Evolutionary conservation across 2,113 vertebrate species (phyloP), one percentile per base, ranked within the genome.

Genomic region (Rhineura floridana): DNA sequence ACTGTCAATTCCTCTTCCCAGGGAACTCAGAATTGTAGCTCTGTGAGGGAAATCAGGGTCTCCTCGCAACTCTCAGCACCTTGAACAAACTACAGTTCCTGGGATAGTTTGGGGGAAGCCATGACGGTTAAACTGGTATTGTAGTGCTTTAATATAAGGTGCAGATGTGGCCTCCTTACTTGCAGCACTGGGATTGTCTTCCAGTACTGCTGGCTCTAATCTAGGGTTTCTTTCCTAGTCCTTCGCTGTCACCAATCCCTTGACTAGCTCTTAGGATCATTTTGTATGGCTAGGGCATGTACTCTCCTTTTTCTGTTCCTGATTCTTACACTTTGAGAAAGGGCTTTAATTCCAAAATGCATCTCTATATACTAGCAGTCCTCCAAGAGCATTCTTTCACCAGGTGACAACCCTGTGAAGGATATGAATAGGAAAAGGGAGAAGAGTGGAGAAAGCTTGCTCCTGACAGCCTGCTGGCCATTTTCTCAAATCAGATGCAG

Each of bases 401-500:
- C 25, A 25, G n/a, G 78, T 39, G 21, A 6, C 52, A 62, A 62
- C 36, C 23, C 39, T 28, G 11, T 65, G 48, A 19, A 84, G 46
- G 30, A 62, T 28, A 8, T 17, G 21, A 46, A 33, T 6, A 19
- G 28, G 28, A 11, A 67, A 50, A 33, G 28, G 28, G 5, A 67
- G n/a, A 33, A 13, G 5, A 83, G 25, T 39, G 12, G 21, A 17
- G 13, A 6, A 15, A 33, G 28, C 30, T 15, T 3, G 59, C 59
- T 65, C 21, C 30, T 48, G 30, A 21, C 9, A 48, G 25, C 39
- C 59, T 42, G 1, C 12, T 25, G 42, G 30, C 75, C 12, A 8
- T 46, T 81, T 4, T 44, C 0, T 0, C 17, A 25, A 80, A 0
- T 1, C 12, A 33, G n/a, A 6, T 1, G 69, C 13, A 46, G 17